Evolutionary conservation across 2,888 invertebrate species (phyloP).

Genomic region (Sericinus montela): DNA sequence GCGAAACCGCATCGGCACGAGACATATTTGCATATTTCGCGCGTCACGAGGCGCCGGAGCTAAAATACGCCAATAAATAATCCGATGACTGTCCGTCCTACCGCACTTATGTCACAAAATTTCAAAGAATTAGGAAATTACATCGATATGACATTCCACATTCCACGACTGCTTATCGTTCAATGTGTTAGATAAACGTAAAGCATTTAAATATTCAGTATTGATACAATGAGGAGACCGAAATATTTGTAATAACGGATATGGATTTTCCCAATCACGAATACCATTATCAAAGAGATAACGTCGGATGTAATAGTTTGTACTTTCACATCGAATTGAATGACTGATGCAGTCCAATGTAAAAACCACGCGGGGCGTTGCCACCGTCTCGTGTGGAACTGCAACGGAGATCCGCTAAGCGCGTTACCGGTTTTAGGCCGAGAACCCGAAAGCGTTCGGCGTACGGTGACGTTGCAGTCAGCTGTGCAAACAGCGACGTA

Average conservation of each 20-base stretch:
- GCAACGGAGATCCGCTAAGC: constrained; percentile 8
- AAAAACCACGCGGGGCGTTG: neutral
- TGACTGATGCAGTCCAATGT: neutral
- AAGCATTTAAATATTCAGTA: too few species aligned
- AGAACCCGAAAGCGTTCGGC: constrained; percentile 17
- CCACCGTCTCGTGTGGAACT: neutral
- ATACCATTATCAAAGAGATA: neutral
- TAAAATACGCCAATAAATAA: neutral
- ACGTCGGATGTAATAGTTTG: neutral
- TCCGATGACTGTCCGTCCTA: neutral
- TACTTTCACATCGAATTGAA: too few species aligned
- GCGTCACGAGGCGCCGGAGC: neutral
- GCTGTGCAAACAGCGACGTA: constrained; percentile 35
- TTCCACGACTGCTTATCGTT: neutral
- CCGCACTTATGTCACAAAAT: constrained; percentile 6
- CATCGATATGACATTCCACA: neutral
- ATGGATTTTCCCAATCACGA: constrained; percentile 6
- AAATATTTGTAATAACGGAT: too few species aligned
- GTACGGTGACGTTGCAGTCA: constrained; percentile 27
- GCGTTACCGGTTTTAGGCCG: neutral
- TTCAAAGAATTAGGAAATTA: constrained; percentile 12
- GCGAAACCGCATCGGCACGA: neutral
- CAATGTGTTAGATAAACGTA: neutral
- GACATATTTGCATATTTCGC: neutral
- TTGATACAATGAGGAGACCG: too few species aligned